These are phyloP conservation scores for Synanthedon formicaeformis DNA, from an alignment of 2,888 invertebrate genomes.

Conservation along the genomic window DNA sequence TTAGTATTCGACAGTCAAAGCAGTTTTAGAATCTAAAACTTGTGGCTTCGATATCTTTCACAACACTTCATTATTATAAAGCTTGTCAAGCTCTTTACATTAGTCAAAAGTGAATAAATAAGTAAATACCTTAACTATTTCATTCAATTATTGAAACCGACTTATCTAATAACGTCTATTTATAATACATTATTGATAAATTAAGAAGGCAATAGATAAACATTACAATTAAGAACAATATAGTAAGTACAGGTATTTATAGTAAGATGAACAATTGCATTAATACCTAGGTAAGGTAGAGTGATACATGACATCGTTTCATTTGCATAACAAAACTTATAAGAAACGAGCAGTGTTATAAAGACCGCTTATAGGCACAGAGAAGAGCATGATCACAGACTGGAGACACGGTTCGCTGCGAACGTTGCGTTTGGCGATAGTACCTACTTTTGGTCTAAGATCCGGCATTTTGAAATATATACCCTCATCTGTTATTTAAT, in stretches of 20 bases:
- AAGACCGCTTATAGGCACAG: constrained; percentile 33
- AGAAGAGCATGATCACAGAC: neutral
- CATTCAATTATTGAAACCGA: constrained; percentile 34
- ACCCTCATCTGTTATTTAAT: too few relatives aligned
- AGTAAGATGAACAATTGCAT: constrained; percentile 16
- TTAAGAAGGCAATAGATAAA: constrained; percentile 44
- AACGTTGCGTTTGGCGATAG: too few relatives aligned
- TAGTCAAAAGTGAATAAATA: constrained; percentile 26
- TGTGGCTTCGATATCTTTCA: constrained; percentile 67
- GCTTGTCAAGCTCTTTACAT: constrained; percentile 68
- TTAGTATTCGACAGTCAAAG: constrained; percentile 44
- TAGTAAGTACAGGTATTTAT: constrained; percentile 21
- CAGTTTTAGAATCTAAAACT: constrained; percentile 41
- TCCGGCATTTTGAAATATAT: too few relatives aligned
- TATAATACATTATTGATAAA: constrained; percentile 28
- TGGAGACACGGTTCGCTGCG: neutral
- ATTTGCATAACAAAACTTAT: constrained; percentile 22
- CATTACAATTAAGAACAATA: constrained; percentile 17
- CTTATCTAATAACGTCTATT: constrained; percentile 21
- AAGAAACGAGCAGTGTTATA: constrained; percentile 57
- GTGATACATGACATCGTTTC: constrained; percentile 31
- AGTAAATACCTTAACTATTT: constrained; percentile 37
- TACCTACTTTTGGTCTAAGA: too few relatives aligned
- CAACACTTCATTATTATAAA: constrained; percentile 68
- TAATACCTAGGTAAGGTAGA: constrained; percentile 15